Conservation (phyloP, 2,113 vertebrate species). For the Paedocypris sp. region DNA sequence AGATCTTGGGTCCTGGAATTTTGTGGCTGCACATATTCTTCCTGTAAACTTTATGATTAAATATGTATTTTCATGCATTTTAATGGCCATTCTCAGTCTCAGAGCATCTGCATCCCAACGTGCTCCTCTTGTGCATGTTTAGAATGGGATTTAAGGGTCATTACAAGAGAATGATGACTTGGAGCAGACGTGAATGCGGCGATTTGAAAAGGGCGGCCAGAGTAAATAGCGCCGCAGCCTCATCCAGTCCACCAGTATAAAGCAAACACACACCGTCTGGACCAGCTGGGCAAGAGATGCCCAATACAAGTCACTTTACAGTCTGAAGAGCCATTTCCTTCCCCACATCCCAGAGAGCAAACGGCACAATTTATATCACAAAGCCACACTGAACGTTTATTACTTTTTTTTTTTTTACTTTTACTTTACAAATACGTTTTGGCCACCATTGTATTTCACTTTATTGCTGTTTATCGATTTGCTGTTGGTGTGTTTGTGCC, state of each 20-base stretch:
- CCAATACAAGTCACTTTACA: background rate
- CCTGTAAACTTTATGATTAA: too few species aligned
- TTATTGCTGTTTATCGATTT: too few species aligned
- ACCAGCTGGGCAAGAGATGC: background rate
- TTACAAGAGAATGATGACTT: background rate
- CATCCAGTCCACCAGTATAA: slow-evolving; percentile 21
- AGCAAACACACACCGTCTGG: slow-evolving; percentile 22
- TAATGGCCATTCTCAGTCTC: background rate
- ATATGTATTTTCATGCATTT: background rate
- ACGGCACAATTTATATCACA: too few species aligned
- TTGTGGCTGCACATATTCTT: too few species aligned
- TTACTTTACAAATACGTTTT: too few species aligned
- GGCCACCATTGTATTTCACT: too few species aligned
- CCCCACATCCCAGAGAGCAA: background rate
- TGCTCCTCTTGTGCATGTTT: background rate
- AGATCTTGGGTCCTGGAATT: too few species aligned
- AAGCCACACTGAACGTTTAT: too few species aligned
- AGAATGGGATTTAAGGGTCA: background rate
- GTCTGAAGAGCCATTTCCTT: background rate
- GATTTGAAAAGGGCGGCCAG: background rate
- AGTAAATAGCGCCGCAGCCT: slow-evolving; percentile 28
- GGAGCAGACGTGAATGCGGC: slow-evolving; percentile 28
- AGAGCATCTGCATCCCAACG: background rate
- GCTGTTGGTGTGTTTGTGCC: too few species aligned
- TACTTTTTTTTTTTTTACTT: too few species aligned